These are phyloP conservation scores for Apostichopus japonicus DNA, from an alignment of 35 echinoderm and acorn worm genomes.

Conservation along the genomic window DNA sequence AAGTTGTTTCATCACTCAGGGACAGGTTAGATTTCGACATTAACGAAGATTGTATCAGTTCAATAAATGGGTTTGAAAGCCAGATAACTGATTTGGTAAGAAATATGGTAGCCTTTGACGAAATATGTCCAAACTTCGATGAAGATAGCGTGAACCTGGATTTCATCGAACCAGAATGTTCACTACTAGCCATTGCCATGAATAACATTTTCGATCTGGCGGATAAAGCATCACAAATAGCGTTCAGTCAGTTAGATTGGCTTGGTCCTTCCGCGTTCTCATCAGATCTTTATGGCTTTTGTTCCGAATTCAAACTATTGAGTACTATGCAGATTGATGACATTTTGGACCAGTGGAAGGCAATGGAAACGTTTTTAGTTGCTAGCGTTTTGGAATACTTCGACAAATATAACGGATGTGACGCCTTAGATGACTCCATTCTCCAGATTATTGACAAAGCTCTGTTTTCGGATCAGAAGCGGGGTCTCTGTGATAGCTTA, in stretches of 20 bases:
- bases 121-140: too few species aligned
- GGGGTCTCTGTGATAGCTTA: neutral
- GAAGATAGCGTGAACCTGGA: too few species aligned
- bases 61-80: too few species aligned
- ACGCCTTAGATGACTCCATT: neutral
- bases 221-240: neutral
- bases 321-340: neutral
- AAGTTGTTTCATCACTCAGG: neutral
- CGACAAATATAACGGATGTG: neutral
- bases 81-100: too few species aligned
- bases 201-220: too few species aligned
- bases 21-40: neutral
- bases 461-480: neutral
- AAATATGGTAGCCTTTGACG: too few species aligned
- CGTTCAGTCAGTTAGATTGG: slow-evolving; percentile 11
- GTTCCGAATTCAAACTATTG: neutral
- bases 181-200: too few species aligned
- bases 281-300: neutral
- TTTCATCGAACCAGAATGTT: too few species aligned
- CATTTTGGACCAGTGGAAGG: neutral
- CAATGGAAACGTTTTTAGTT: neutral
- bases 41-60: too few species aligned
- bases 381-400: neutral
- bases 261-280: slow-evolving; percentile 14
- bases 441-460: neutral